These are phyloP conservation scores for Ceratina australensis DNA, from an alignment of 1,140 invertebrate genomes.

Conservation along the genomic window DNA sequence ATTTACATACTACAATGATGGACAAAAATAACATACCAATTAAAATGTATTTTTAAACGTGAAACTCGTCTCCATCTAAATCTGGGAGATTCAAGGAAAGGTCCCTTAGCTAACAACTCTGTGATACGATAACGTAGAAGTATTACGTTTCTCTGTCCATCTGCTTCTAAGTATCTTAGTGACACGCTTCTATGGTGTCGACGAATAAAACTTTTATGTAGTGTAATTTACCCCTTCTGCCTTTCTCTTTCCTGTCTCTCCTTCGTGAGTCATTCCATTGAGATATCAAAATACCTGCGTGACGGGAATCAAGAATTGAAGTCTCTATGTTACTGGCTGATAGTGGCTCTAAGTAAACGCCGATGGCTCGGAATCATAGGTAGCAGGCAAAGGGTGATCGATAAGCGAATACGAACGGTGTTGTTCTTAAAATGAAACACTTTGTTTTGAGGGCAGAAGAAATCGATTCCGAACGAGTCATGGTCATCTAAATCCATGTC, in stretches of 20 bases:
- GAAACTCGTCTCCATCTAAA: too few species aligned
- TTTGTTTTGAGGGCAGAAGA: conserved; percentile 25
- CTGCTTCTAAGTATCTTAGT: neutral
- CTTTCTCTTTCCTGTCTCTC: neutral
- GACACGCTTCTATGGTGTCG: neutral
- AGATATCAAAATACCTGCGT: conserved; percentile 16
- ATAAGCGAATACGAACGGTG: conserved; percentile 22
- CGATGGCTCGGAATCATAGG: conserved; percentile 2
- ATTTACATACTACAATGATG: too few species aligned
- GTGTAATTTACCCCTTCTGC: neutral
- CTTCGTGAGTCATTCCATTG: neutral
- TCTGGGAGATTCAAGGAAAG: too few species aligned
- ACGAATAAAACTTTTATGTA: neutral
- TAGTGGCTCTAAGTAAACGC: neutral
- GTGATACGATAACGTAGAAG: too few species aligned
- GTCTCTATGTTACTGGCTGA: neutral
- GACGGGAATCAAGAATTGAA: conserved; percentile 8
- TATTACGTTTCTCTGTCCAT: too few species aligned
- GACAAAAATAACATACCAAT: too few species aligned
- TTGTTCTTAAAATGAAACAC: conserved; percentile 32
- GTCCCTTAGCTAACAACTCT: too few species aligned
- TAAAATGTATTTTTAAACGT: too few species aligned
- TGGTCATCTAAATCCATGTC: conserved; percentile 47
- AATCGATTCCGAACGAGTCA: conserved; percentile 37
- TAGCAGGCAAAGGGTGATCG: conserved; percentile 9